These are phyloP conservation scores for Callinectes sapidus DNA, from an alignment of 2,888 invertebrate species.

Conservation along the genomic window DNA sequence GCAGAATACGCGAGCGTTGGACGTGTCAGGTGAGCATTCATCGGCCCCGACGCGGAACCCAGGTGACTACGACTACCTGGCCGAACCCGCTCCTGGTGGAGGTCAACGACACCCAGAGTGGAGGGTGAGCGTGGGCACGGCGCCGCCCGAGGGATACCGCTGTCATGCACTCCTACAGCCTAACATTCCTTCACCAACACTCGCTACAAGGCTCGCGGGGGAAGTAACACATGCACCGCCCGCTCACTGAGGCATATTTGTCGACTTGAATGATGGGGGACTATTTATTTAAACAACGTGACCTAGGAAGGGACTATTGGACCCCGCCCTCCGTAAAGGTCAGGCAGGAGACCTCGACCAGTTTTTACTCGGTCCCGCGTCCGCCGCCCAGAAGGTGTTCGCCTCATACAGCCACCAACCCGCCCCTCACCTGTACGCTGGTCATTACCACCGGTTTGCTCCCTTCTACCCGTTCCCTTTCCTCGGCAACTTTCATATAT, in stretches of 20 bases:
- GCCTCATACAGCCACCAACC: neutral
- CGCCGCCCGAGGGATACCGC: neutral
- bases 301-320: slow-evolving; percentile 37
- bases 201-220: no score
- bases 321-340: slow-evolving; percentile 44
- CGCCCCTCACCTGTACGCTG: slow-evolving; percentile 8
- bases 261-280: neutral
- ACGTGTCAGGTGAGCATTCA: neutral
- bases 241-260: neutral
- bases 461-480: neutral
- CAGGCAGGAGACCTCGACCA: slow-evolving; percentile 46
- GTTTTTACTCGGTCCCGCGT: slow-evolving; percentile 30
- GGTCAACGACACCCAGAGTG: slow-evolving; percentile 28
- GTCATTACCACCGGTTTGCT: neutral
- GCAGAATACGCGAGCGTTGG: neutral
- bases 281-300: slow-evolving; percentile 17
- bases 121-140: slow-evolving; percentile 35
- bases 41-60: neutral
- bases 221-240: neutral
- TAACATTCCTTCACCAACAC: slow-evolving; percentile 1
- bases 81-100: slow-evolving; percentile 14
- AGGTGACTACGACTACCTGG: slow-evolving; percentile 16
- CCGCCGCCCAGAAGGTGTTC: slow-evolving; percentile 21
- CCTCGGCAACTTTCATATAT: slow-evolving; percentile 26
- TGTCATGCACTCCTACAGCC: slow-evolving; percentile 16